Evolutionary conservation across 2,888 invertebrate genomes (phyloP).

Genomic region (Ophion ellenae): DNA sequence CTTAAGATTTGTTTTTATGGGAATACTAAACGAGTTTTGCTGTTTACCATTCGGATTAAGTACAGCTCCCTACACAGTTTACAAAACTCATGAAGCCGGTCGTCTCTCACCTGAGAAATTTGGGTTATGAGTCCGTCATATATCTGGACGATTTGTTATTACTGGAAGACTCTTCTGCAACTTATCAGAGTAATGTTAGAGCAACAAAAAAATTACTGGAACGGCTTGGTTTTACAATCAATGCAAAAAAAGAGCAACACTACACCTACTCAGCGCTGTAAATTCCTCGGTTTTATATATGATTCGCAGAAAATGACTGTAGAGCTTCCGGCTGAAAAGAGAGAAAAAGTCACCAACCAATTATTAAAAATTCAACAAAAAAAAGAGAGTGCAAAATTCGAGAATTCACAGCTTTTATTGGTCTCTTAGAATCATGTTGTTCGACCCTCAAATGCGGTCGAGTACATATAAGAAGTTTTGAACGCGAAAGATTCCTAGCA

Average conservation of each 20-base stretch:
- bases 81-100: no score
- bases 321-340: background rate
- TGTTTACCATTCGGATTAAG: no score
- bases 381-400: slow-evolving; percentile 49
- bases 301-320: no score
- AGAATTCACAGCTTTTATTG: slow-evolving; percentile 54
- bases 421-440: slow-evolving; percentile 51
- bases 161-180: background rate
- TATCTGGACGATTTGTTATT: no score
- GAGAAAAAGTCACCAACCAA: slow-evolving; percentile 6
- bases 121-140: no score
- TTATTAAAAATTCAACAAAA: background rate
- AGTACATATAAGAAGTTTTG: slow-evolving; percentile 56
- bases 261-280: slow-evolving; percentile 8
- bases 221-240: slow-evolving; percentile 12
- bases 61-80: no score
- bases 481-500: slow-evolving; percentile 55
- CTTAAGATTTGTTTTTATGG: no score
- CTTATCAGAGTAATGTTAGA: background rate
- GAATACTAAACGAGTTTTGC: no score
- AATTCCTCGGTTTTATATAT: slow-evolving; percentile 35
- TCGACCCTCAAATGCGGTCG: slow-evolving; percentile 56
- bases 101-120: no score
- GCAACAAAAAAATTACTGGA: background rate
- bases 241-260: slow-evolving; percentile 42